These are phyloP conservation scores for Piliocolobus tephrosceles DNA, from an alignment of 2,113 vertebrate species.

Conservation along the genomic window DNA sequence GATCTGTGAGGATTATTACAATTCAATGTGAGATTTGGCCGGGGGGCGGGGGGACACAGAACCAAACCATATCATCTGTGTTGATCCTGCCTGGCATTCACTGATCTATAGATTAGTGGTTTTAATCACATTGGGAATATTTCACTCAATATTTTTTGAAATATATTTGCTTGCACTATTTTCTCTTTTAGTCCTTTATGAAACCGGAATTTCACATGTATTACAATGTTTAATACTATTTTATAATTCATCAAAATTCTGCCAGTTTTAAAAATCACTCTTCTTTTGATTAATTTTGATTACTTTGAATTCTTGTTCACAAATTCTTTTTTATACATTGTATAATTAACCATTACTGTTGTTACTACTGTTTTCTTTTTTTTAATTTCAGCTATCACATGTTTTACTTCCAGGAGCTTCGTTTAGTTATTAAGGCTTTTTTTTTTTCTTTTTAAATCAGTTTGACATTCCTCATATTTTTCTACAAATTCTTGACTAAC, in stretches of 20 bases:
- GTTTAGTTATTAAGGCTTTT: background rate
- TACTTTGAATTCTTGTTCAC: background rate
- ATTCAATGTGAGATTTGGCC: too few relatives aligned
- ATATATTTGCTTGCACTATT: background rate
- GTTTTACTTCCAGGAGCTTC: background rate
- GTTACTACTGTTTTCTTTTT: background rate
- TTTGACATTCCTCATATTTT: background rate
- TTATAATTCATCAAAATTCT: background rate
- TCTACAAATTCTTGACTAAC: background rate
- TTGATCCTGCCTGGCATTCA: background rate
- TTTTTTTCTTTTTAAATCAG: too few relatives aligned
- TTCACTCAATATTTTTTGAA: background rate
- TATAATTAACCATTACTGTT: background rate
- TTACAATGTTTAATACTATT: background rate
- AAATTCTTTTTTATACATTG: background rate
- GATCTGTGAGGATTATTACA: too few relatives aligned
- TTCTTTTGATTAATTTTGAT: background rate
- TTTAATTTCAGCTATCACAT: background rate
- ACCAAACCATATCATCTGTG: background rate
- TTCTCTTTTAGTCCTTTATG: background rate
- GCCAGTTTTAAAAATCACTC: background rate
- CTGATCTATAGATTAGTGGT: background rate
- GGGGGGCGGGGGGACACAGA: fast-evolving
- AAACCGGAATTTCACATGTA: background rate
- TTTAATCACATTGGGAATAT: background rate